A percentile compares a stretch with the other conserved stretches of the same genome.
Evolutionary conservation across 2,888 invertebrate species (phyloP).

Genomic region (Lasioglossum malachurum): DNA sequence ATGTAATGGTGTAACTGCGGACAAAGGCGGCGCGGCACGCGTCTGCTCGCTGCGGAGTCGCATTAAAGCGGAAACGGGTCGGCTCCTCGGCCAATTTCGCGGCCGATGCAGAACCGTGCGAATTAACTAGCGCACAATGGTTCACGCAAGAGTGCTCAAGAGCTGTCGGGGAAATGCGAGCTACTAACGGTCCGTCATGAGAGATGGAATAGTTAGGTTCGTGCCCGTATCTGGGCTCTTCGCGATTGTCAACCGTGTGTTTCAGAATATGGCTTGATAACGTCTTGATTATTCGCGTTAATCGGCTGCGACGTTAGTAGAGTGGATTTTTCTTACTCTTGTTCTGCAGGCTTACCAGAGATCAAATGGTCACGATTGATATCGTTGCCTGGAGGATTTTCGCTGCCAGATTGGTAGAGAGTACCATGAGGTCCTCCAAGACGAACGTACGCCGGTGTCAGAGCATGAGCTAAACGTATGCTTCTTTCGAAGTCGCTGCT

Average conservation of each 20-base stretch:
- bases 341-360: conserved; percentile 76
- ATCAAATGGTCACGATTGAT: conserved; percentile 71
- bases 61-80: conserved; percentile 41
- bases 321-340: neutral
- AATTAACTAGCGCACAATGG: neutral
- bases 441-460: conserved; percentile 91
- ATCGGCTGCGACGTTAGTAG: neutral
- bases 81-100: conserved; percentile 57
- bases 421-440: conserved; percentile 90
- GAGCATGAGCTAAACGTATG: conserved; percentile 88
- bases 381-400: conserved; percentile 59
- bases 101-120: neutral
- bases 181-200: neutral
- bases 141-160: neutral
- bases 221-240: neutral
- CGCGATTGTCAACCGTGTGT: neutral
- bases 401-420: conserved; percentile 75
- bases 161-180: neutral
- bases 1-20: conserved; percentile 13
- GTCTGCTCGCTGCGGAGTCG: conserved; percentile 28
- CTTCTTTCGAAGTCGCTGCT: conserved; percentile 79
- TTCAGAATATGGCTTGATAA: neutral
- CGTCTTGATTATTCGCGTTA: neutral
- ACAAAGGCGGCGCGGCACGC: conserved; percentile 24
- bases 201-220: neutral